Base-by-base conservation (phyloP, 2,888 invertebrate genomes). In the Coelinius sp. region DNA sequence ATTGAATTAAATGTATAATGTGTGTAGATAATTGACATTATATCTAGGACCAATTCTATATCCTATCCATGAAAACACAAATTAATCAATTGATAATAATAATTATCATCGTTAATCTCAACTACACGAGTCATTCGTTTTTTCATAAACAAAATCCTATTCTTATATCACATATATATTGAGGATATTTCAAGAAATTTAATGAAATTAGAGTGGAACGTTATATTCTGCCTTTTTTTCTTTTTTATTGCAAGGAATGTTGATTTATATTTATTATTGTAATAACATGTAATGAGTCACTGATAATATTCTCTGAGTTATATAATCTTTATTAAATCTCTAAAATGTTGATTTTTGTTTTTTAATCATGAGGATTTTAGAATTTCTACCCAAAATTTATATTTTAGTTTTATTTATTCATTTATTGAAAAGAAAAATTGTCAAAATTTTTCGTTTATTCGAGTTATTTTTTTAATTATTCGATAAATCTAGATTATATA, bases 111-210 rank as follows among this genome's bases (percentile, higher is more conserved):
- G 12, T 49, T 20, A 59, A 59, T 59, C 59, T 59, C 59, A 17
- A 20, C 49, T 49, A 49, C 49, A 49, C 49, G 49, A 49, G 10
- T 22, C 6, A 49, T 49, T 17, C 14, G n/a, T n/a, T n/a, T 20
- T 10, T 31, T 59, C 31, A 35, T 59, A 59, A 59, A 59, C 59
- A 59, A 59, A 59, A 35, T 35, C 59, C 59, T 59, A 59, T 59
- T 59, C 35, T 59, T 59, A 59, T 59, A 59, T 59, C 59, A 59
- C 59, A 59, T 59, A 59, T 27, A 56, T 59, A 59, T 59, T 59
- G 59, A 59, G 59, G 59, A 59, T 59, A 31, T n/a, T 17, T 59
- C 17, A 49, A 44, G 12, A 49, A 14, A 14, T 49, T 49, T 49
- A 8, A n/a, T 49, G 46, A 49, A 49, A 49, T 14, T 41, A 41